A percentile compares a stretch with the other conserved stretches of the same genome.
phyloP scores from a whole-genome alignment of 2,113 vertebrate genomes.

The Anarrhichthys ocellatus region DNA sequence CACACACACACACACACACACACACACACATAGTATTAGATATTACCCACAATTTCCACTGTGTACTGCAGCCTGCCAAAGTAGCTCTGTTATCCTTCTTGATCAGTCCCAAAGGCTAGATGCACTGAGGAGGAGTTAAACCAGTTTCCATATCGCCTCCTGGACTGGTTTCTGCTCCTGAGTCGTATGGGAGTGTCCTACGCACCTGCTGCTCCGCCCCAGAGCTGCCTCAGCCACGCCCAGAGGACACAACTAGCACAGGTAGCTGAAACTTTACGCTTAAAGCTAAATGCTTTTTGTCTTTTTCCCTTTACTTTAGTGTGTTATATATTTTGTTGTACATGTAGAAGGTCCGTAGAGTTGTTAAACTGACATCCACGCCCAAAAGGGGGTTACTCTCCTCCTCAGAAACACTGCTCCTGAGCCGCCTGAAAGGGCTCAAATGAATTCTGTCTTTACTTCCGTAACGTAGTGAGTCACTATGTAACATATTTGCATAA shows the following conservation, averaged over 20 bases:
- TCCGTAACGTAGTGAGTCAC: too few species aligned
- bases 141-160: conserved; percentile 81
- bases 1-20: conserved; percentile 25
- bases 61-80: conserved; percentile 17
- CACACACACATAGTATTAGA: conserved; percentile 20
- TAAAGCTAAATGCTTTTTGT: too few species aligned
- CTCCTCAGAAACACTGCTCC: too few species aligned
- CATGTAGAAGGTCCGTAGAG: too few species aligned
- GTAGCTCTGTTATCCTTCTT: conserved; percentile 37
- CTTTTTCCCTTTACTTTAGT: too few species aligned
- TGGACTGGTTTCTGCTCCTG: conserved; percentile 82
- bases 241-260: conserved; percentile 66
- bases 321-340: too few species aligned
- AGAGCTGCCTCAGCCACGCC: conserved; percentile 68
- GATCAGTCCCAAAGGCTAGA: conserved; percentile 59
- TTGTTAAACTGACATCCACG: too few species aligned
- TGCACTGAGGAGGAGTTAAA: conserved; percentile 69
- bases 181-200: conserved; percentile 76
- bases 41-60: conserved; percentile 37
- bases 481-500: too few species aligned
- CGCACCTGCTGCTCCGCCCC: conserved; percentile 53
- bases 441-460: too few species aligned
- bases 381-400: too few species aligned
- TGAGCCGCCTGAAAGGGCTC: too few species aligned
- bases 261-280: conserved; percentile 49